These are phyloP conservation scores for Sebastiscus tertius DNA, from an alignment of 2,797 vertebrate genomes.

Conservation along the genomic window DNA sequence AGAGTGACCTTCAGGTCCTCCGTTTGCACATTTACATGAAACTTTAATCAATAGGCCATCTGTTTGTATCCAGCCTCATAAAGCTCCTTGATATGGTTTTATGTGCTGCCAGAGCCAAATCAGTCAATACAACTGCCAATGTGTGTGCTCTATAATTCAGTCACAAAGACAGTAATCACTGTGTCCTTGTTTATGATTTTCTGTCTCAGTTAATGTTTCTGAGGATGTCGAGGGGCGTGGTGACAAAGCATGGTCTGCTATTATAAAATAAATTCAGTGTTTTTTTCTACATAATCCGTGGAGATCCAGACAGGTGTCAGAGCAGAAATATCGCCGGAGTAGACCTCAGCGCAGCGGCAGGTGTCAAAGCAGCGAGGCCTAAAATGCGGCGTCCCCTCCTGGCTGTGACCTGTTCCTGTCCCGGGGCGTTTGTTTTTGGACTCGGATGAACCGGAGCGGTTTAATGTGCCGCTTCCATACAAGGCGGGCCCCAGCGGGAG, in stretches of 20 bases:
- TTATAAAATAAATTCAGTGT: background rate
- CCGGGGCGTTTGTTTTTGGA: conserved; percentile 22
- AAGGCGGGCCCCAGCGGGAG: conserved; percentile 24
- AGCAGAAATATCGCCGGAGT: background rate
- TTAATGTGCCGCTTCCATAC: conserved; percentile 32
- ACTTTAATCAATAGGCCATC: conserved; percentile 67
- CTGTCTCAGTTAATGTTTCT: conserved; percentile 20
- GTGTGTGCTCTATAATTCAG: conserved; percentile 21
- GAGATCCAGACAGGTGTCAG: conserved; percentile 6
- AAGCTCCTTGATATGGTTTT: conserved; percentile 56
- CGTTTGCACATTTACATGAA: conserved; percentile 43
- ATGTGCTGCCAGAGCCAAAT: conserved; percentile 50
- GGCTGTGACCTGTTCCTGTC: conserved; percentile 42
- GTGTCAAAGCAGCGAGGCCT: conserved; percentile 37
- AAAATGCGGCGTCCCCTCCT: conserved; percentile 20
- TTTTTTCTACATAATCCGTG: background rate
- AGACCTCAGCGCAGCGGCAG: background rate
- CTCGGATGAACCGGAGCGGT: conserved; percentile 12
- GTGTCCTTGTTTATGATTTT: conserved; percentile 36
- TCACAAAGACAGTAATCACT: conserved; percentile 37
- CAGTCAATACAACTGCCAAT: conserved; percentile 47
- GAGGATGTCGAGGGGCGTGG: background rate
- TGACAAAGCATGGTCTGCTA: background rate
- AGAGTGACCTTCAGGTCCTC: conserved; percentile 53
- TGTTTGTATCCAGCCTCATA: conserved; percentile 60